Conservation (phyloP, 2,888 invertebrate species). For the Odontothrips loti region DNA sequence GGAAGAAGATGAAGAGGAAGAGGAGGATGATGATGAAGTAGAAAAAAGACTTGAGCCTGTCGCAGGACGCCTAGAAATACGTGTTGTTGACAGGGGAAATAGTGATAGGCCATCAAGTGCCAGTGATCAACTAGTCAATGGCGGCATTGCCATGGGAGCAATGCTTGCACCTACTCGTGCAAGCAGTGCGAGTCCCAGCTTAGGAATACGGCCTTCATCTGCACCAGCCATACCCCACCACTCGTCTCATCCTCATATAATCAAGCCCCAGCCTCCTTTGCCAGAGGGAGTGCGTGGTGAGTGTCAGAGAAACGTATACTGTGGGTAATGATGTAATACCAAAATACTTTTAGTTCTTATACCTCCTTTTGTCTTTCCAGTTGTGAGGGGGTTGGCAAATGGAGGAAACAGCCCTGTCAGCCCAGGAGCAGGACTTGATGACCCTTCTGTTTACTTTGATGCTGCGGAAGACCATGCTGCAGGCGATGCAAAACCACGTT, state of each 20-base stretch:
- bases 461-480: constrained; percentile 62
- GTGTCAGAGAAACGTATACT: background rate
- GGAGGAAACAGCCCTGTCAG: constrained; percentile 48
- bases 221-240: constrained; percentile 48
- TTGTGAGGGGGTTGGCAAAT: constrained; percentile 24
- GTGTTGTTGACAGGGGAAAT: constrained; percentile 52
- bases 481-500: constrained; percentile 43
- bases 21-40: constrained; percentile 32
- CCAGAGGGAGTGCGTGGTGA: background rate
- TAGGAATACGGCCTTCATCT: constrained; percentile 39
- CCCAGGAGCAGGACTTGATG: constrained; percentile 62
- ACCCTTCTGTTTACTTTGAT: constrained; percentile 75
- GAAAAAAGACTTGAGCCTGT: constrained; percentile 51
- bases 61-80: constrained; percentile 76
- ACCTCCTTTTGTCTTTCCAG: background rate
- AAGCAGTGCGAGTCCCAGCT: constrained; percentile 23
- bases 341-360: too few relatives aligned
- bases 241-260: background rate
- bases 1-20: constrained; percentile 33
- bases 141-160: constrained; percentile 45
- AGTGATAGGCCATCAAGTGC: constrained; percentile 36
- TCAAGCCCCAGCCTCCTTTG: background rate
- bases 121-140: constrained; percentile 45
- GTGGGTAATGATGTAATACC: too few relatives aligned
- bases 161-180: background rate